Evolutionary conservation across 2,113 vertebrate species (phyloP).

Genomic region (Festucalex cinctus): DNA sequence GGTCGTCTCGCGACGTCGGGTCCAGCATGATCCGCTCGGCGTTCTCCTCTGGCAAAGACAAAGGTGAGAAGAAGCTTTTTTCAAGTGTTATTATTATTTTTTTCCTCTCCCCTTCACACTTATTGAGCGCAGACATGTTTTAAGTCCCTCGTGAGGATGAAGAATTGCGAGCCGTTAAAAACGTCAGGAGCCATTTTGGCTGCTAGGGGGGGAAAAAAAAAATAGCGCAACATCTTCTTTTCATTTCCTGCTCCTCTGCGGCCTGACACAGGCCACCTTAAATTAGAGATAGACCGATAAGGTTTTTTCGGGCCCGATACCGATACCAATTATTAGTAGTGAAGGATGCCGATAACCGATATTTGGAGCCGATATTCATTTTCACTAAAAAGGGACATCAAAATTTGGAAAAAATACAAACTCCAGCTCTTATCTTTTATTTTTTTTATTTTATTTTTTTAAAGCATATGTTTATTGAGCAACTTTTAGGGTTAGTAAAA

Average conservation of each 20-base stretch:
- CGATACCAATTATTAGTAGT: too few relatives aligned
- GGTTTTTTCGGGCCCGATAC: too few relatives aligned
- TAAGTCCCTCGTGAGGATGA: neutral
- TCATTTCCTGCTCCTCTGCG: constrained; percentile 51
- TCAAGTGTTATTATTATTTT: neutral
- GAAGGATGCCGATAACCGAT: too few relatives aligned
- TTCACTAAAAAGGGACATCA: too few relatives aligned
- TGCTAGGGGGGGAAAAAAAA: constrained; percentile 12
- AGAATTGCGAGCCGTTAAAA: neutral
- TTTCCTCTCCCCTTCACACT: neutral
- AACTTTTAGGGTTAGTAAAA: too few relatives aligned
- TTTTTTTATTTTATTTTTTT: too few relatives aligned
- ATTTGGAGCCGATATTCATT: too few relatives aligned
- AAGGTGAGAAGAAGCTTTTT: neutral
- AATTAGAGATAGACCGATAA: neutral
- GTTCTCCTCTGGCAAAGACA: constrained; percentile 84
- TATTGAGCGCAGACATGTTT: constrained; percentile 2
- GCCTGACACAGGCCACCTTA: neutral
- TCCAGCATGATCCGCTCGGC: constrained; percentile 92
- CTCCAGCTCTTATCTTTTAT: too few relatives aligned
- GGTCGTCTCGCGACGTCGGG: constrained; percentile 85
- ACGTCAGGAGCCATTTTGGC: constrained; percentile 35
- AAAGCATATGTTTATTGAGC: too few relatives aligned
- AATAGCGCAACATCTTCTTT: constrained; percentile 36
- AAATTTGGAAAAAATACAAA: too few relatives aligned